Percentiles rank a stretch among this genome's conserved stretches.
Conservation (phyloP, 2,888 invertebrate species). For the Thera obeliscata region DNA sequence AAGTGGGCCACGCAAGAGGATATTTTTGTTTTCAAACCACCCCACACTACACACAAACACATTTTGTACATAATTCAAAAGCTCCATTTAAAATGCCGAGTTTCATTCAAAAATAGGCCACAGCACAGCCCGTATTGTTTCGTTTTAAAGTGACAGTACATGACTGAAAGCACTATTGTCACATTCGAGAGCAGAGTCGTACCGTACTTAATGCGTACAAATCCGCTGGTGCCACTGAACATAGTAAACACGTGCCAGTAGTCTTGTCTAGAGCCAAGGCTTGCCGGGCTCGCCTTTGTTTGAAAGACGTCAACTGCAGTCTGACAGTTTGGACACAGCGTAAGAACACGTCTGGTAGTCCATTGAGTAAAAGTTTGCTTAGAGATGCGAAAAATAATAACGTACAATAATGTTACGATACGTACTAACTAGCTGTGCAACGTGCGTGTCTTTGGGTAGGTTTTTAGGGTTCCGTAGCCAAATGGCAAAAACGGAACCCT, state of each 20-base stretch:
- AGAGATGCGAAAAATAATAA: too few species aligned
- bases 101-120: constrained; percentile 8
- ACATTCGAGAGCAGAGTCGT: constrained; percentile 16
- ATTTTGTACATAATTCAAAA: neutral
- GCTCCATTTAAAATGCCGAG: neutral
- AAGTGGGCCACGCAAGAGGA: neutral
- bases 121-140: constrained; percentile 12
- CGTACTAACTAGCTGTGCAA: too few species aligned
- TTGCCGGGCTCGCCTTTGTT: neutral
- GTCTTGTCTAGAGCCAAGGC: neutral
- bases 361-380: too few species aligned
- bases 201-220: constrained; percentile 40
- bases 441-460: too few species aligned
- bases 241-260: constrained; percentile 19
- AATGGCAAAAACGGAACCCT: too few species aligned
- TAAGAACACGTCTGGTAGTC: too few species aligned
- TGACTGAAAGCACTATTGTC: constrained; percentile 20
- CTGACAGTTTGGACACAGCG: too few species aligned
- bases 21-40: too few species aligned
- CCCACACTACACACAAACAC: too few species aligned
- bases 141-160: constrained; percentile 12
- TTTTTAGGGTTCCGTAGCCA: too few species aligned
- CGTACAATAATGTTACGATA: too few species aligned
- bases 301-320: neutral
- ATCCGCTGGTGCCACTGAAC: constrained; percentile 39